Base-by-base conservation (phyloP, 2,797 vertebrate genomes). In the Hemitrygon akajei region DNA sequence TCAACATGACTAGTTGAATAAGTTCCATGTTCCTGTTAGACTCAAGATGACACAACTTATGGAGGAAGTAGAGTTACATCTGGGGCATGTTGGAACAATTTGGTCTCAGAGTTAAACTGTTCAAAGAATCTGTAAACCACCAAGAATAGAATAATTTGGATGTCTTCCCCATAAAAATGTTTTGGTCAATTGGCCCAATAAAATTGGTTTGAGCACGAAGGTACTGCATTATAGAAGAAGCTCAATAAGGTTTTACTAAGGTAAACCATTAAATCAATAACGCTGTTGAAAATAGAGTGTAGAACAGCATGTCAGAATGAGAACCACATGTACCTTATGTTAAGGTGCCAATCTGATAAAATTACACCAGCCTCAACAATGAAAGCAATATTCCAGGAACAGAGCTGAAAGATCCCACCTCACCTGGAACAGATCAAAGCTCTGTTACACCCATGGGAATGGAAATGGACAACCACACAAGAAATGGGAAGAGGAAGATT, bases 1-100 rank as follows among this genome's bases (percentile, higher is more conserved):
- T 66, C 10, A 22, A 89, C 7, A 30, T 66, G 86, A 89, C 60
- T 34, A 22, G 22, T 60, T 58, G 56, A 66, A 66, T 66, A 66
- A 34, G 30, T 66, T 89, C 86, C 12, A 66, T 20, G 60, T 87
- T 87, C 27, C 84, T 87, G 84, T 89, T 89, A 66, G 86, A 66
- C 34, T 89, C 60, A 89, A 66, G 60, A 89, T 66, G 60, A 34
- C 34, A 66, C 60, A 34, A 34, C 79, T 80, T 22, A 80, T 20
- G 30, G 30, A 87, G 30, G 1, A 63, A n/a, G 30, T 89, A 89
- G 20, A 18, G n/a, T 60, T 56, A 63, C 86, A 66, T 89, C 86
- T 66, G 81, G 37, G 81, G 9, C 81, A 84, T 84, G 16, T 58
- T 89, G n/a, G 16, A 89, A 37, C 60, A 6, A 66, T 89, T 34